Evolutionary conservation across 2,797 vertebrate species (phyloP).

Genomic region (Tapirus indicus): DNA sequence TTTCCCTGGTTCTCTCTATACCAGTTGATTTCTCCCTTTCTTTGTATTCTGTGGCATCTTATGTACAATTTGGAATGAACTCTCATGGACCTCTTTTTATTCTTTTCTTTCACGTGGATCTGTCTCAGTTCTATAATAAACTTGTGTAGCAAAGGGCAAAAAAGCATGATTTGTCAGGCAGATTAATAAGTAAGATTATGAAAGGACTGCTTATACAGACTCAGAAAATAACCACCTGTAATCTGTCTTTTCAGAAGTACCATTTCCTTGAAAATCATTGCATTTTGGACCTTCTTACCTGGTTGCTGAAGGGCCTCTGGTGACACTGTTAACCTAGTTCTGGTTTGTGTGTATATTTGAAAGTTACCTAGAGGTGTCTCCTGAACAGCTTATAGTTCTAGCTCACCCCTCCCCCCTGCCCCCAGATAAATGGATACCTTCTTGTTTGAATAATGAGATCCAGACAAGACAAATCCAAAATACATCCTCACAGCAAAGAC

Average conservation of each 20-base stretch:
- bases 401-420: neutral
- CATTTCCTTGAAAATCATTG: neutral
- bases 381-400: neutral
- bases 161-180: neutral
- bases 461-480: constrained; percentile 10
- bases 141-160: neutral
- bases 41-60: neutral
- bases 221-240: neutral
- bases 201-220: neutral
- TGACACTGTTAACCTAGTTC: neutral
- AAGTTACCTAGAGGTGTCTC: neutral
- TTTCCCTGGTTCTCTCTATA: neutral
- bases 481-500: neutral
- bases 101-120: neutral
- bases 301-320: neutral
- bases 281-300: constrained; percentile 9
- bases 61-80: neutral
- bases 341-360: neutral
- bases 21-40: neutral
- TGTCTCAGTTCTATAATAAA: constrained; percentile 10
- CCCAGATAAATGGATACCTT: neutral
- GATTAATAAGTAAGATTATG: neutral
- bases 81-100: neutral
- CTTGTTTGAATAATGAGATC: constrained; percentile 17
- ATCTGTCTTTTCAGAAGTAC: neutral